A percentile compares a stretch with the other conserved stretches of the same genome.
These are phyloP conservation scores for Ophion obscuratus DNA, from an alignment of 2,888 invertebrate genomes.

Conservation along the genomic window DNA sequence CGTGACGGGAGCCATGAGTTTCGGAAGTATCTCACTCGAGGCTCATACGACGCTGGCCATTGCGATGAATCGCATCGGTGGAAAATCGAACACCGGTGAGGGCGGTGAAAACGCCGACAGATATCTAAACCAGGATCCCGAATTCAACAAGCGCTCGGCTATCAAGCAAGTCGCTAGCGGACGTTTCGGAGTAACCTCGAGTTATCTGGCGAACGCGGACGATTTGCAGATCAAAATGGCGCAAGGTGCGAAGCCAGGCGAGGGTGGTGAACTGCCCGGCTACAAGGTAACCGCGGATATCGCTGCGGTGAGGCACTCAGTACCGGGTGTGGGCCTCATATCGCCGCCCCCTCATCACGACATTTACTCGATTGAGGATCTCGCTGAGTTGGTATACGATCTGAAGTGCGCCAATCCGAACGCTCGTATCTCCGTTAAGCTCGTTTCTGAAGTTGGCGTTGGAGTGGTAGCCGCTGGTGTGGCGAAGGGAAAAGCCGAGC, in stretches of 20 bases:
- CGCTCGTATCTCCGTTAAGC: conserved; percentile 97
- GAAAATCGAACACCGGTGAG: conserved; percentile 99
- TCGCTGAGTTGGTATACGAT: conserved; percentile 99
- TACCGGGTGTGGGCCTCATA: conserved; percentile 98
- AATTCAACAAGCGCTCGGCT: conserved; percentile 94
- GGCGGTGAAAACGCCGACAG: conserved; percentile 94
- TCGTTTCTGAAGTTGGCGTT: conserved; percentile 99
- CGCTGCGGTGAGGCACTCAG: conserved; percentile 97
- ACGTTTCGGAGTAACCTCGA: conserved; percentile 98
- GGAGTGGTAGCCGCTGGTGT: conserved; percentile 99
- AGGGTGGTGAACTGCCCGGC: conserved; percentile 98
- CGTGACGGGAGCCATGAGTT: conserved; percentile 96
- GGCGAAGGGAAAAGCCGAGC: conserved; percentile 99
- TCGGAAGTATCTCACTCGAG: conserved; percentile 98
- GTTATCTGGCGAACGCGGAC: conserved; percentile 98
- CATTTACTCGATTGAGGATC: conserved; percentile 99
- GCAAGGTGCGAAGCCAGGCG: conserved; percentile 99
- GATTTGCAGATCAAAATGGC: conserved; percentile 99
- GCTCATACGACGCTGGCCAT: conserved; percentile 97
- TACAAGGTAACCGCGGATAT: conserved; percentile 95
- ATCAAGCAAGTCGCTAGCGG: conserved; percentile 99
- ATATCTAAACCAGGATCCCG: conserved; percentile 88
- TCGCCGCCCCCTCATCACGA: conserved; percentile 99
- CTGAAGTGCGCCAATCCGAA: conserved; percentile 98
- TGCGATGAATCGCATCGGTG: conserved; percentile 98